phyloP scores from a whole-genome alignment of 2,113 vertebrate genomes.

The Crotalus horridus region DNA sequence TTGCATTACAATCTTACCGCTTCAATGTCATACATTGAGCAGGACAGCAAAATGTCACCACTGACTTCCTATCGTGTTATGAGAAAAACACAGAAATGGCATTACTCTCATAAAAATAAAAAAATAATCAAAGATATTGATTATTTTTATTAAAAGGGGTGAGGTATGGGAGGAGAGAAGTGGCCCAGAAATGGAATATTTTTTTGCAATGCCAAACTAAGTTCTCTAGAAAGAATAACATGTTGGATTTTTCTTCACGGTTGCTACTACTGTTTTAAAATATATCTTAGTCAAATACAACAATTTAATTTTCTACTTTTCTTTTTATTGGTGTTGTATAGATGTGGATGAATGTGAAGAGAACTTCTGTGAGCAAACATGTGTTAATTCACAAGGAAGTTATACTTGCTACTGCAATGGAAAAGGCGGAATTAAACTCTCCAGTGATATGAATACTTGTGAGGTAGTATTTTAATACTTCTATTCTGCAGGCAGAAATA shows the following conservation, averaged over 20 bases:
- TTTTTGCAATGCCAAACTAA: neutral
- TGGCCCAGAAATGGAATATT: neutral
- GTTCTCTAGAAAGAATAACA: neutral
- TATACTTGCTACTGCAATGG: constrained; percentile 92
- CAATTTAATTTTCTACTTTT: neutral
- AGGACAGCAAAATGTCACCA: no score
- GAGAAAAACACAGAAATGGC: no score
- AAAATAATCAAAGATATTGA: no score
- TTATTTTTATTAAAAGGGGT: no score
- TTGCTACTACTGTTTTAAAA: neutral
- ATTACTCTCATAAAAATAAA: no score
- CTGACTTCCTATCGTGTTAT: no score
- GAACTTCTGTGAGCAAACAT: constrained; percentile 83
- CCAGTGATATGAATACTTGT: constrained; percentile 82
- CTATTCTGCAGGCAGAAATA: neutral
- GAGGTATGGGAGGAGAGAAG: neutral
- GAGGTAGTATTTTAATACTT: constrained; percentile 75
- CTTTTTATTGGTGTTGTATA: constrained; percentile 48
- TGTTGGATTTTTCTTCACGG: neutral
- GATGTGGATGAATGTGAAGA: constrained; percentile 90
- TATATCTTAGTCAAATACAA: constrained; percentile 10
- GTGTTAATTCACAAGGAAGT: constrained; percentile 86
- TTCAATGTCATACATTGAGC: no score
- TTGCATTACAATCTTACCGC: no score
- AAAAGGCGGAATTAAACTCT: constrained; percentile 85